Evolutionary conservation across 2,888 invertebrate species (phyloP), one percentile per base, ranked within the genome.

Genomic region (Phengaris alcon): DNA sequence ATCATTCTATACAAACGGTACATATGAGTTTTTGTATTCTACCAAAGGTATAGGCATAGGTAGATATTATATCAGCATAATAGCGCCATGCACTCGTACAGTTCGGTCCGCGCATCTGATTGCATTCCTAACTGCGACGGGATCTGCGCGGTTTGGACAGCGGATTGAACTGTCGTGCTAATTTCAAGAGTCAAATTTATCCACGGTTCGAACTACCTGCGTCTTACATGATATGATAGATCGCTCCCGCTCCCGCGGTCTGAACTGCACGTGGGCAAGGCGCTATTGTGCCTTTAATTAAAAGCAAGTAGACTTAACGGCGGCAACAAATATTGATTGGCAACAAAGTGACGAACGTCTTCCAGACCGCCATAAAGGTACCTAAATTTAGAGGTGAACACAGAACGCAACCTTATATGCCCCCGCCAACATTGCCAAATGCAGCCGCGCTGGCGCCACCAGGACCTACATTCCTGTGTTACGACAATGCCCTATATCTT

Each of bases 401-500:
- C 8, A 13, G 57, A 46, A 48, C 46, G 46, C 59, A 57, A 4
- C 35, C 35, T 35, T 35, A n/a, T 59, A 46, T 48, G 5, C 57
- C 15, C 57, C 12, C 46, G 74, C 74, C 74, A 68, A 74, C 44
- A 73, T 64, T 78, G 76, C 79, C 72, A 22, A 79, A 75, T 79
- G 83, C 82, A 85, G 85, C 84, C 84, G 76, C 77, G 74, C 78
- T 74, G 80, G 79, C 79, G 78, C 79, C 78, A 72, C 73, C 69
- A 75, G 77, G 75, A 69, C 79, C 77, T 82, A 80, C 82, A 83
- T 81, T 77, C 83, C 84, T 86, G 86, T 85, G 82, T 77, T 81
- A 79, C 81, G 82, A 80, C 82, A 78, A 79, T 82, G 85, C 83
- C 84, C 85, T 82, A 84, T 81, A 83, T 87, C 68, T 68, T n/a